Evolutionary conservation across 2,797 vertebrate genomes (phyloP).

Genomic region (Harpagifer antarcticus): DNA sequence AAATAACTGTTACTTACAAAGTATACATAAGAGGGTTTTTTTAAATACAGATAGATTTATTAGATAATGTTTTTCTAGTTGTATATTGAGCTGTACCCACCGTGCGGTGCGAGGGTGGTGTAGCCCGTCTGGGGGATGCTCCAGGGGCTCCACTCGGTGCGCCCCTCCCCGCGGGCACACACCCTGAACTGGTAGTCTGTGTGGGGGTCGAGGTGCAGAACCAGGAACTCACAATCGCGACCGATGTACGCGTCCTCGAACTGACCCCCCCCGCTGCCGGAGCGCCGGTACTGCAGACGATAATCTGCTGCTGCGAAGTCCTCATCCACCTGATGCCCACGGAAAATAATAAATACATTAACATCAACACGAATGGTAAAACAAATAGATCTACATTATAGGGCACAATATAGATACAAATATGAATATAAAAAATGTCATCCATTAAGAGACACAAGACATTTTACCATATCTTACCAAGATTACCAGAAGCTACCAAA

Average conservation of each 20-base stretch:
- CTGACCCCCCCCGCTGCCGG: constrained; percentile 79
- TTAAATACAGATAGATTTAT: too few species aligned
- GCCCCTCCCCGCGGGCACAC: constrained; percentile 93
- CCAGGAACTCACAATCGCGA: constrained; percentile 91
- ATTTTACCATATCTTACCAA: too few species aligned
- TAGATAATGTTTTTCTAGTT: too few species aligned
- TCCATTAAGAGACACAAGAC: too few species aligned
- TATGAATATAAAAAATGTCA: too few species aligned
- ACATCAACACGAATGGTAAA: too few species aligned
- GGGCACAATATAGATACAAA: too few species aligned
- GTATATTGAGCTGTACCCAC: constrained; percentile 66
- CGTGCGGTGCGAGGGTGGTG: constrained; percentile 92
- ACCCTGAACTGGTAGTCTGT: constrained; percentile 93
- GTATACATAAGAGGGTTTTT: too few species aligned
- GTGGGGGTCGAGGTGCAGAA: constrained; percentile 93
- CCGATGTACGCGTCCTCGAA: constrained; percentile 95
- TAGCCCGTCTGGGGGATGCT: constrained; percentile 90
- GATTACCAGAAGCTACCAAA: too few species aligned
- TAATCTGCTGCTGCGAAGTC: constrained; percentile 93
- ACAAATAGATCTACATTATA: too few species aligned
- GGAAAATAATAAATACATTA: accelerated
- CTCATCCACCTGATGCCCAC: constrained; percentile 91
- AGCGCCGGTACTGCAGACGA: constrained; percentile 91
- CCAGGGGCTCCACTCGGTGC: constrained; percentile 98
- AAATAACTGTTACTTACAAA: too few species aligned